Conservation (phyloP, 2,797 vertebrate genomes). For the Catamblyrhynchus diadema region DNA sequence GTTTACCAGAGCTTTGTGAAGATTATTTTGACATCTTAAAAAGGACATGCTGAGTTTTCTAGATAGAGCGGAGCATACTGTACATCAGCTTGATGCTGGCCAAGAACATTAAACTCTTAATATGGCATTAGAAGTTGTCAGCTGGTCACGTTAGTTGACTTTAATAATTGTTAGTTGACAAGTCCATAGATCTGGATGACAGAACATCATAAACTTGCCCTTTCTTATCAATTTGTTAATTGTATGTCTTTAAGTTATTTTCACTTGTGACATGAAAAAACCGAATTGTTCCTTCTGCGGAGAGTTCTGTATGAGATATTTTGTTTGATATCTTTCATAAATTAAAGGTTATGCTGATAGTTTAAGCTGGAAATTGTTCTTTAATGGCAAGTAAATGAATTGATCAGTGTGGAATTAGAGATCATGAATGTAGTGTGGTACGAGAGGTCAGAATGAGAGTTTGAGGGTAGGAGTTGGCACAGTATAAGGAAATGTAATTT, state of each 20-base stretch:
- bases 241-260: not conserved
- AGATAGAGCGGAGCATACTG: not conserved
- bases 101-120: not conserved
- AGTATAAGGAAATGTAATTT: not conserved
- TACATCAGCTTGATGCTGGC: not conserved
- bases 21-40: not conserved
- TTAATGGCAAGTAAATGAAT: constrained; percentile 34
- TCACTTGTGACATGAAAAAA: not conserved
- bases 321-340: constrained; percentile 36
- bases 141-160: constrained; percentile 22
- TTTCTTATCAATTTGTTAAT: constrained; percentile 35
- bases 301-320: not conserved
- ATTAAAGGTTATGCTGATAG: constrained; percentile 34
- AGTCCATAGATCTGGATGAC: not conserved
- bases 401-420: not conserved
- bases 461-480: not conserved
- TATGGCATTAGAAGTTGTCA: not conserved
- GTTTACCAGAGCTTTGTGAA: not conserved
- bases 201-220: constrained; percentile 2
- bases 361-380: constrained; percentile 44
- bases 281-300: not conserved
- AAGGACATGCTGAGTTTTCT: not conserved
- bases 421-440: not conserved
- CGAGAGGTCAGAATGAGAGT: not conserved
- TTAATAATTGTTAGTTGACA: constrained; percentile 5